phyloP scores from a whole-genome alignment of 2,888 invertebrate genomes.

The Amphipoea lucens region DNA sequence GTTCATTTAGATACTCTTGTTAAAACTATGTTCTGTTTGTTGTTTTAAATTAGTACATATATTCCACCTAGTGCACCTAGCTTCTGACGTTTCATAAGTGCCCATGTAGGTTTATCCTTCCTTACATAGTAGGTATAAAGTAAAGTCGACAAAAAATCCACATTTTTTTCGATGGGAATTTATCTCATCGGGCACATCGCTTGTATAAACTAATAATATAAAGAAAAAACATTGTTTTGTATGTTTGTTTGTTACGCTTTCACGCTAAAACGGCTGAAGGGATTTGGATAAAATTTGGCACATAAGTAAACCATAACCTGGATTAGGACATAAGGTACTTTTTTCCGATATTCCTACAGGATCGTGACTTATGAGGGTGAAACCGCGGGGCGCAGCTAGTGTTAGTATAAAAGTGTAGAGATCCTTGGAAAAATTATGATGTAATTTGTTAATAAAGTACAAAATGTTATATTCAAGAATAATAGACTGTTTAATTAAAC shows the following conservation, averaged over 20 bases:
- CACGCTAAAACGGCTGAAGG: too few relatives aligned
- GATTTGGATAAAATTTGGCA: not conserved
- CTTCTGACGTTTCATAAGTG: not conserved
- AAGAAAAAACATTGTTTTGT: too few relatives aligned
- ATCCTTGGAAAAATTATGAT: not conserved
- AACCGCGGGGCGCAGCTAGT: not conserved
- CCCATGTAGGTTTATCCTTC: not conserved
- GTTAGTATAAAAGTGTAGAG: not conserved
- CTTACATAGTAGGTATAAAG: too few relatives aligned
- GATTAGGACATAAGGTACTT: not conserved
- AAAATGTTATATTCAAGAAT: not conserved
- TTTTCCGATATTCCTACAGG: not conserved
- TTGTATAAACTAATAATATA: too few relatives aligned
- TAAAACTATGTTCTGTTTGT: too few relatives aligned
- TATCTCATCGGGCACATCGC: too few relatives aligned
- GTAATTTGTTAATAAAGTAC: slow-evolving; percentile 12
- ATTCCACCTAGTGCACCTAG: not conserved
- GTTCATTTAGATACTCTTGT: not conserved
- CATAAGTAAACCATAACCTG: not conserved
- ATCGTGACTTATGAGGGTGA: not conserved
- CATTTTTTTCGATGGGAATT: too few relatives aligned
- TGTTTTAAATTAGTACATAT: not conserved
- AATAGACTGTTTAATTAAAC: slow-evolving; percentile 19
- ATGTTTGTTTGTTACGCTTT: too few relatives aligned
- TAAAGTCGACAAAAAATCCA: too few relatives aligned